Conservation (phyloP, 53 echinoderm and acorn worm genomes). For the Luidia sarsii region DNA sequence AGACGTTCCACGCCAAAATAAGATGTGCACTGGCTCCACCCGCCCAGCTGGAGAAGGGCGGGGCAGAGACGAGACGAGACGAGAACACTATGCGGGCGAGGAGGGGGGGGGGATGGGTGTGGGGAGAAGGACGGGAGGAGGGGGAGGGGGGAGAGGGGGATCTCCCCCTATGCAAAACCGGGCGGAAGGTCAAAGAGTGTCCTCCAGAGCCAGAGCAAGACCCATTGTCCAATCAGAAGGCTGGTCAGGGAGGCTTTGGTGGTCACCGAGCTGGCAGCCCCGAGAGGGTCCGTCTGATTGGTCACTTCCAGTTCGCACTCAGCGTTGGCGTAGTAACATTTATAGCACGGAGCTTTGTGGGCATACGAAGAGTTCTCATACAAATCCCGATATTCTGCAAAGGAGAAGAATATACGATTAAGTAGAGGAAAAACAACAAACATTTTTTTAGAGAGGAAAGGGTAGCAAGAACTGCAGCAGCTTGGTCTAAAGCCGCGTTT, state of each 20-base stretch:
- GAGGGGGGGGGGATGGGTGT: too few relatives aligned
- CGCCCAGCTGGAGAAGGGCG: too few relatives aligned
- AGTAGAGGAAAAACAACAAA: neutral
- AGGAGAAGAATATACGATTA: neutral
- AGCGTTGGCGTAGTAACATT: slow-evolving; percentile 4
- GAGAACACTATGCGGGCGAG: too few relatives aligned
- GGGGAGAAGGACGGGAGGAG: too few relatives aligned
- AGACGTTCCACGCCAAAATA: too few relatives aligned
- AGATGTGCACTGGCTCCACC: too few relatives aligned
- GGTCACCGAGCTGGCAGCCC: slow-evolving; percentile 22
- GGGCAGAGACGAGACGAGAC: too few relatives aligned
- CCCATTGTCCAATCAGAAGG: slow-evolving; percentile 50
- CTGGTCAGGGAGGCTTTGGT: slow-evolving; percentile 49
- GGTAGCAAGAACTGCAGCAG: neutral
- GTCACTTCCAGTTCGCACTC: slow-evolving; percentile 31
- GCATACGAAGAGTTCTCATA: slow-evolving; percentile 34
- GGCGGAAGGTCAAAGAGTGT: slow-evolving; percentile 47
- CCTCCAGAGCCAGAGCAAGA: slow-evolving; percentile 42
- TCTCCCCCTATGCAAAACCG: slow-evolving; percentile 53
- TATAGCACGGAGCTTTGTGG: slow-evolving; percentile 26
- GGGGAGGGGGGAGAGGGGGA: slow-evolving; percentile 5
- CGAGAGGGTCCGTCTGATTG: slow-evolving; percentile 19
- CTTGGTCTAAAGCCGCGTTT: too few relatives aligned
- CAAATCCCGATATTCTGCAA: slow-evolving; percentile 18
- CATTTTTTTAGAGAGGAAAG: neutral